phyloP scores from a whole-genome alignment of 1,140 invertebrate species.

The Drosophila watanabei region DNA sequence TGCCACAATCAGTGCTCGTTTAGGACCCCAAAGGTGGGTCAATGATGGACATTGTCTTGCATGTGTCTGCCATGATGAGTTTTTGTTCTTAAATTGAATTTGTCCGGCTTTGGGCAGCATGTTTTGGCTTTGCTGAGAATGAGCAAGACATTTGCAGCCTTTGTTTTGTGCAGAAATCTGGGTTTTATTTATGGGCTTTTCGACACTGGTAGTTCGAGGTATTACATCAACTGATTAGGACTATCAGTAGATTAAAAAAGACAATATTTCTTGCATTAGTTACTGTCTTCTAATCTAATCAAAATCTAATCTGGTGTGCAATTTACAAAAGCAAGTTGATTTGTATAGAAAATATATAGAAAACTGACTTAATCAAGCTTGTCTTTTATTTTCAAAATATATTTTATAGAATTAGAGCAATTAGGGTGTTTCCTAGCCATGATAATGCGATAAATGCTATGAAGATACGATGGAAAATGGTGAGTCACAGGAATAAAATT shows the following conservation, averaged over 20 bases:
- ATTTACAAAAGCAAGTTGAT: too few species aligned
- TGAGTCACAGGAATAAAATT: not conserved
- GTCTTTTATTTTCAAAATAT: not conserved
- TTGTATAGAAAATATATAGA: too few species aligned
- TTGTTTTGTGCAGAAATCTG: not conserved
- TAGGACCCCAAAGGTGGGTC: slow-evolving; percentile 16
- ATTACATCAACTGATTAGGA: slow-evolving; percentile 2
- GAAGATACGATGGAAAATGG: not conserved
- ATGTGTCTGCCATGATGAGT: slow-evolving; percentile 23
- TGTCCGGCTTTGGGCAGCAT: slow-evolving; percentile 2
- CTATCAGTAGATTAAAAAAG: not conserved
- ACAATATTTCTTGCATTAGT: not conserved
- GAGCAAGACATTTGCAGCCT: not conserved
- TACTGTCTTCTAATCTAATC: not conserved
- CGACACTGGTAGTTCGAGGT: not conserved
- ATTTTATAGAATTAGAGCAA: not conserved
- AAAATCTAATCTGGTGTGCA: not conserved
- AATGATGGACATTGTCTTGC: slow-evolving; percentile 48
- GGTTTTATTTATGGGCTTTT: not conserved
- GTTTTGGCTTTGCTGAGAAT: not conserved
- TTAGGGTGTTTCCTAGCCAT: not conserved
- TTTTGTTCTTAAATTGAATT: slow-evolving; percentile 37
- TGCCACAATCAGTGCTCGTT: slow-evolving; percentile 25
- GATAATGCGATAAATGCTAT: not conserved
- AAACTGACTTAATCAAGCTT: not conserved